Percentiles rank a stretch among this genome's conserved stretches.
Conservation (phyloP, 2,797 vertebrate species). For the Pyrocephalus nanus region DNA sequence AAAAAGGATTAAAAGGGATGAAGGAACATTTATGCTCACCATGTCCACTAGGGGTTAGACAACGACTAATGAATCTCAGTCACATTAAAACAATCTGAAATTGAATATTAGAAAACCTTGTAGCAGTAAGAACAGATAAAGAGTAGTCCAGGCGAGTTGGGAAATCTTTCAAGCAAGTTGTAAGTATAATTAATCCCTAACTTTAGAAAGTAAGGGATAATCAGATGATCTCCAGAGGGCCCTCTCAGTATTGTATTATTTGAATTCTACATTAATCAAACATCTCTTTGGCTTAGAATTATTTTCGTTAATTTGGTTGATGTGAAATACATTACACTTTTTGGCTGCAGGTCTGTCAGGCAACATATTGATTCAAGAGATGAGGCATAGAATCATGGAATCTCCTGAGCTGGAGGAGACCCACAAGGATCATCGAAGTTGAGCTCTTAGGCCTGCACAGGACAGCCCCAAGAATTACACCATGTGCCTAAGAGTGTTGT, state of each 20-base stretch:
- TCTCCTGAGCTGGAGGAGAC: neutral
- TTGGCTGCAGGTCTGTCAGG: neutral
- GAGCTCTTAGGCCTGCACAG: neutral
- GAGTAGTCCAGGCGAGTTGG: neutral
- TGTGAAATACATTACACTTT: neutral
- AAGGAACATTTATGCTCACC: neutral
- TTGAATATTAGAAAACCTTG: neutral
- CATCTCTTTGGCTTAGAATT: neutral
- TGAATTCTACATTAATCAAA: neutral
- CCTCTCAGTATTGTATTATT: neutral
- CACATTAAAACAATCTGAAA: neutral
- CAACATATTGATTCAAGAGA: neutral
- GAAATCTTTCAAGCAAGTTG: neutral
- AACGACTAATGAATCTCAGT: neutral
- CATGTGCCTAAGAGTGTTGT: neutral
- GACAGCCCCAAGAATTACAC: neutral
- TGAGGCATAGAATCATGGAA: neutral
- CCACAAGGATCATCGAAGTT: neutral
- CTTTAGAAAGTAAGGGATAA: neutral
- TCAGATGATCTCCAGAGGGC: neutral
- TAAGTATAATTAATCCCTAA: neutral
- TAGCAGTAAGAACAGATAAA: neutral
- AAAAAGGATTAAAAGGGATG: neutral
- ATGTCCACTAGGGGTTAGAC: neutral
- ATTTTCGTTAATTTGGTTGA: neutral